Evolutionary conservation across 1,140 invertebrate species (phyloP), one percentile per base, ranked within the genome.

Genomic region (Plectus sambesii): DNA sequence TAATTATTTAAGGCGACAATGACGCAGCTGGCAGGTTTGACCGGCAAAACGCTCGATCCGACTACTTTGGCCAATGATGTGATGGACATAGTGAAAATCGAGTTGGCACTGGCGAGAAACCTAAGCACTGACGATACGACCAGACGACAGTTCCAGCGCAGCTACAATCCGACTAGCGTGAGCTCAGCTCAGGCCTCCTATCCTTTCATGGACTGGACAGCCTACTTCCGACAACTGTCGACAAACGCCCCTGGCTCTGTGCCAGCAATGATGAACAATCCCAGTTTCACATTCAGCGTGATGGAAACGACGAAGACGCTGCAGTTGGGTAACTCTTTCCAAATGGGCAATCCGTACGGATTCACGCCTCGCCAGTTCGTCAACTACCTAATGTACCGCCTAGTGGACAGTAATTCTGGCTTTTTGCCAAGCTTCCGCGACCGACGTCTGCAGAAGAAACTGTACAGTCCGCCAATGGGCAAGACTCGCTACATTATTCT

Each of bases 371-470:
- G 49, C 9, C 46, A 51, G 20, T 17, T 62, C 20, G 25, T 53
- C 49, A 62, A 62, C 26, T 62, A 62, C 26, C 47, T 62, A 20
- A 63, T 50, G 46, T 60, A 47, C 53, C 47, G 57, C 29, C 35
- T 62, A 25, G n/a, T 62, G 12, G 24, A 24, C 19, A 39, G 33
- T 8, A 41, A 61, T 29, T 37, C 35, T n/a, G 27, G 45, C 12
- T 60, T 58, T 39, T 38, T 62, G 39, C 60, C 60, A 23, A 20
- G n/a, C 30, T 2, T 30, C 4, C 5, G 51, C 9, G 17, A 17
- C 6, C 26, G 17, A 9, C 24, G 56, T 30, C 23, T 43, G 42
- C 9, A 43, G n/a, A n/a, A n/a, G n/a, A n/a, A n/a, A n/a, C n/a
- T n/a, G n/a, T n/a, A n/a, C n/a, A n/a, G n/a, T n/a, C n/a, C n/a